These are phyloP conservation scores for Acronicta aceris DNA, from an alignment of 2,888 invertebrate genomes.

Conservation along the genomic window DNA sequence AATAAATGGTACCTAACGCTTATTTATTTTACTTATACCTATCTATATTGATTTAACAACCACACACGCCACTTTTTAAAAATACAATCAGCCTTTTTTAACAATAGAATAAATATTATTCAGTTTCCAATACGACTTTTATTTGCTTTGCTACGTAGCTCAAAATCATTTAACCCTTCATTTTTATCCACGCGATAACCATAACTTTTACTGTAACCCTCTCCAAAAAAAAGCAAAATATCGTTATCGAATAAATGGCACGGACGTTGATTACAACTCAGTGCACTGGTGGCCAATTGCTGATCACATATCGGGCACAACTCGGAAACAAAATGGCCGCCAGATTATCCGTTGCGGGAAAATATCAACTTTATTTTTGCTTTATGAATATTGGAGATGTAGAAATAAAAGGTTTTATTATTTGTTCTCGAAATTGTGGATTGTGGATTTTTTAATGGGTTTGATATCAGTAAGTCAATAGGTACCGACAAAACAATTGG, in stretches of 20 bases:
- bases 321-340: slow-evolving; percentile 49
- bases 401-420: slow-evolving; percentile 35
- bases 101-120: slow-evolving; percentile 1
- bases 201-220: slow-evolving; percentile 35
- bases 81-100: too few species aligned
- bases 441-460: slow-evolving; percentile 28
- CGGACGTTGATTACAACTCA: slow-evolving; percentile 55
- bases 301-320: slow-evolving; percentile 54
- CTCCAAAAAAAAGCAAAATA: slow-evolving; percentile 41
- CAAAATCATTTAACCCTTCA: slow-evolving; percentile 13
- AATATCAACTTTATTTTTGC: slow-evolving; percentile 52
- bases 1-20: too few species aligned
- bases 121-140: background rate
- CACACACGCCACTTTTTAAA: too few species aligned
- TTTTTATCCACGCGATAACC: slow-evolving; percentile 15
- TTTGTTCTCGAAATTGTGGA: slow-evolving; percentile 39
- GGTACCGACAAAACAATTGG: background rate
- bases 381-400: slow-evolving; percentile 51
- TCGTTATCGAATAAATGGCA: slow-evolving; percentile 50
- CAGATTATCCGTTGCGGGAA: slow-evolving; percentile 48
- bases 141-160: background rate
- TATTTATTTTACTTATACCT: too few species aligned
- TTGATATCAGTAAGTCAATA: slow-evolving; percentile 27
- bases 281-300: slow-evolving; percentile 62
- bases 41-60: too few species aligned